These are phyloP conservation scores for Eidolon helvum DNA, from an alignment of 2,113 vertebrate species.

Conservation along the genomic window DNA sequence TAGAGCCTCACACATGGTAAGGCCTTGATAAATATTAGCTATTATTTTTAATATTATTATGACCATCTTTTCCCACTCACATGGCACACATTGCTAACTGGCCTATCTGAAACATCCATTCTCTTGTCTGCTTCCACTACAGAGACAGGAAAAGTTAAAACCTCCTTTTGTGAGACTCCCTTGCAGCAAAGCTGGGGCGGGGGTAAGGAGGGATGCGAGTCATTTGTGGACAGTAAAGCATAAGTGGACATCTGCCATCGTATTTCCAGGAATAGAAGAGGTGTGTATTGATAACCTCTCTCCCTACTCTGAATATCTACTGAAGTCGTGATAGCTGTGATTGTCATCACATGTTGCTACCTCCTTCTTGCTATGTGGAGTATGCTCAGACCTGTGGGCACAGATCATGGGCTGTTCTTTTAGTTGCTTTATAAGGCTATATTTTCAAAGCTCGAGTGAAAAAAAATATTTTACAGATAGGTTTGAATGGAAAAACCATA, in stretches of 20 bases:
- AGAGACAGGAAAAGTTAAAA: background rate
- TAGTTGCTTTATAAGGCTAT: background rate
- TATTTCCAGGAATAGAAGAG: background rate
- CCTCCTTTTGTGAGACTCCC: background rate
- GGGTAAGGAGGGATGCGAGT: background rate
- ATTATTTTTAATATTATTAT: background rate
- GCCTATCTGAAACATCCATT: background rate
- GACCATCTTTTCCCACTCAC: background rate
- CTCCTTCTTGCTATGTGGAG: background rate
- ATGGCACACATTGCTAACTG: background rate
- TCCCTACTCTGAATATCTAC: background rate
- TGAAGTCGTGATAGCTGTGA: background rate
- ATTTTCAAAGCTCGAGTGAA: slow-evolving; percentile 9
- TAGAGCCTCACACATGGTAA: background rate
- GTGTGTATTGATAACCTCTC: background rate
- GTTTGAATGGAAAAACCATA: background rate
- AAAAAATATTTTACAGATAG: background rate
- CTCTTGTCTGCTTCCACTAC: background rate
- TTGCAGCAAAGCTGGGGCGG: background rate
- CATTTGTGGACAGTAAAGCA: background rate
- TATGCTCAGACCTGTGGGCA: background rate
- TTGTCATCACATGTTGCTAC: no score
- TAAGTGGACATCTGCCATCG: background rate
- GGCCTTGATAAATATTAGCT: background rate
- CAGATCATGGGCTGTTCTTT: background rate